Evolutionary conservation across 2,113 vertebrate genomes (phyloP).

Genomic region (Corvus moneduloides): DNA sequence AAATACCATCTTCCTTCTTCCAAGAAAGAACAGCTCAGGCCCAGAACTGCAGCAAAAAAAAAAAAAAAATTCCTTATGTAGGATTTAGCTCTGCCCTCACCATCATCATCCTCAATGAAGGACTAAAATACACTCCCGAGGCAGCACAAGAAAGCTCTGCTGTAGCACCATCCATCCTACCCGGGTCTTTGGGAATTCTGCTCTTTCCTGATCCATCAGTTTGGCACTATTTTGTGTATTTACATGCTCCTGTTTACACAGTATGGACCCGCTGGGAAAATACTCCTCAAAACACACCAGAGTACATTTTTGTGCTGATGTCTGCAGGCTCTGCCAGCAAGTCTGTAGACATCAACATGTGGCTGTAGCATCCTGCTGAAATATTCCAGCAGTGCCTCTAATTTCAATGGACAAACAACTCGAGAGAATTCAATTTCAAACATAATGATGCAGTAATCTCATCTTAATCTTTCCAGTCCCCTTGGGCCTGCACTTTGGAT

Average conservation of each 20-base stretch:
- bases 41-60: neutral
- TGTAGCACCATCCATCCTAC: neutral
- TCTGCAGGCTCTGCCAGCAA: neutral
- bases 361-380: neutral
- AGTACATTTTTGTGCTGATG: neutral
- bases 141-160: neutral
- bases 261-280: neutral
- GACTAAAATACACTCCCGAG: neutral
- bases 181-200: neutral
- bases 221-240: neutral
- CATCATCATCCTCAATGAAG: neutral
- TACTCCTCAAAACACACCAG: neutral
- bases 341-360: fast-evolving
- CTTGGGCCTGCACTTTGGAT: neutral
- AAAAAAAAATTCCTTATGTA: neutral
- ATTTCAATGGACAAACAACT: neutral
- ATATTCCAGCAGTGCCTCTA: neutral
- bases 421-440: neutral
- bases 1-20: neutral
- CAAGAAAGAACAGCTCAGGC: neutral
- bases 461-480: neutral
- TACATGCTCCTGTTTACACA: neutral
- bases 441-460: neutral
- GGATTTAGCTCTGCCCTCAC: neutral
- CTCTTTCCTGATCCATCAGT: neutral